phyloP scores from a whole-genome alignment of 2,888 invertebrate genomes.

The Diarsia rubi region DNA sequence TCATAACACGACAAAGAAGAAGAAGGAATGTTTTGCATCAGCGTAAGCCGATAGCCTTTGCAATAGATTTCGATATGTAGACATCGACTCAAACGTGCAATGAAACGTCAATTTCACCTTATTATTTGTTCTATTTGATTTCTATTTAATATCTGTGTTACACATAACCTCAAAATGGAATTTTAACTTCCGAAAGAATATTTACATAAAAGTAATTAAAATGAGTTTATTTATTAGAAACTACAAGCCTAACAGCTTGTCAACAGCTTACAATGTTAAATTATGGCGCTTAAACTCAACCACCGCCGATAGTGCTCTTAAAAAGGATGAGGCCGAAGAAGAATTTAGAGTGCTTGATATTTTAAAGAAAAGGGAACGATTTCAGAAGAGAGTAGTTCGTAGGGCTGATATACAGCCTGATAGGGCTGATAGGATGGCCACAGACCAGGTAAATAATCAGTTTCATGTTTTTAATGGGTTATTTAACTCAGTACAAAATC shows the following conservation, averaged over 20 bases:
- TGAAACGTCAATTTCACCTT: slow-evolving; percentile 25
- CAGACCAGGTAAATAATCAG: slow-evolving; percentile 81
- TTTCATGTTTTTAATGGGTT: background rate
- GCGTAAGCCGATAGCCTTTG: background rate
- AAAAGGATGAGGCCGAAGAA: slow-evolving; percentile 81
- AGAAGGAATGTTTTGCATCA: no score
- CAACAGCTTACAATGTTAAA: slow-evolving; percentile 75
- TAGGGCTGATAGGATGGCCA: slow-evolving; percentile 84
- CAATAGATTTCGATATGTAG: no score
- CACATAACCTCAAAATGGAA: slow-evolving; percentile 74
- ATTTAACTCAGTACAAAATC: background rate
- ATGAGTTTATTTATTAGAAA: slow-evolving; percentile 85
- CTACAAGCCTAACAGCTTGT: slow-evolving; percentile 74
- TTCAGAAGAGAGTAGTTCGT: slow-evolving; percentile 73
- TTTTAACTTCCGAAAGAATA: slow-evolving; percentile 34
- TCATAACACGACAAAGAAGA: no score
- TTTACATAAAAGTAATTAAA: slow-evolving; percentile 64
- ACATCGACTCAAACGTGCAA: background rate
- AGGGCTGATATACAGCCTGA: slow-evolving; percentile 84
- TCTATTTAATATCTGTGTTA: slow-evolving; percentile 48
- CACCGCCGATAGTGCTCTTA: slow-evolving; percentile 75
- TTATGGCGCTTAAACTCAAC: slow-evolving; percentile 85
- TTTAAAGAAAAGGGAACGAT: slow-evolving; percentile 80
- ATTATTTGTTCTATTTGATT: no score
- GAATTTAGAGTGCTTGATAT: slow-evolving; percentile 90